A percentile compares a stretch with the other conserved stretches of the same genome.
phyloP scores from a whole-genome alignment of 2,113 vertebrate species.

The Pseudorasbora parva region DNA sequence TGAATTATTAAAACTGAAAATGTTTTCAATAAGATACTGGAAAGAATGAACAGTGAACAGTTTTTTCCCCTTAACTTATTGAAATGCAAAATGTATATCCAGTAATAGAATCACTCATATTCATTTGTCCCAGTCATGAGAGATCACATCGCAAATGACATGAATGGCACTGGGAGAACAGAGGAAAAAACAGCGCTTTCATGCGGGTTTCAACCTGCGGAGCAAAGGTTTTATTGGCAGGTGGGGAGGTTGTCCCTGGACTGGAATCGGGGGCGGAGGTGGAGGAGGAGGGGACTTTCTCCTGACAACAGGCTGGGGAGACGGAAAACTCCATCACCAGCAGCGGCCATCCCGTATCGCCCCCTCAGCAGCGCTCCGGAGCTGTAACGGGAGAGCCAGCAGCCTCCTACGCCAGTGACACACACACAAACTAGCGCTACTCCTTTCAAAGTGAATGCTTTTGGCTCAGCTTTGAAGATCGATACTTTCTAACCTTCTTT shows the following conservation, averaged over 20 bases:
- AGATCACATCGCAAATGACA: not conserved
- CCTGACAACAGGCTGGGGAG: slow-evolving; percentile 60
- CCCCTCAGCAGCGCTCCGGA: slow-evolving; percentile 41
- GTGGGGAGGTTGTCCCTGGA: slow-evolving; percentile 48
- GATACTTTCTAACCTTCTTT: slow-evolving; percentile 53
- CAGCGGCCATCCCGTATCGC: slow-evolving; percentile 57
- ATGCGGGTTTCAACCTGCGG: not conserved
- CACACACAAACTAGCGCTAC: slow-evolving; percentile 33
- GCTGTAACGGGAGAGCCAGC: slow-evolving; percentile 54
- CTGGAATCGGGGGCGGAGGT: slow-evolving; percentile 14
- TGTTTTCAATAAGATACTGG: too few relatives aligned
- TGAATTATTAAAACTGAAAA: too few relatives aligned
- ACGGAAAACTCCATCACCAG: slow-evolving; percentile 64
- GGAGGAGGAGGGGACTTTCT: slow-evolving; percentile 62
- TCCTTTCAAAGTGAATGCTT: slow-evolving; percentile 48
- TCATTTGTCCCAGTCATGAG: not conserved
- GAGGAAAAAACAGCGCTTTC: not conserved
- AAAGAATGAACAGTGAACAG: too few relatives aligned
- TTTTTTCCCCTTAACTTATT: too few relatives aligned
- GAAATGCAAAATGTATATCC: too few relatives aligned
- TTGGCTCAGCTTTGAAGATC: slow-evolving; percentile 53
- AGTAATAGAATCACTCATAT: not conserved
- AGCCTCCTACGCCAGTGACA: slow-evolving; percentile 36
- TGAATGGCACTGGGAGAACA: not conserved
- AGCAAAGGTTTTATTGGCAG: not conserved